Base-by-base conservation (phyloP, 1,140 invertebrate species). In the Solenopsis fugax region DNA sequence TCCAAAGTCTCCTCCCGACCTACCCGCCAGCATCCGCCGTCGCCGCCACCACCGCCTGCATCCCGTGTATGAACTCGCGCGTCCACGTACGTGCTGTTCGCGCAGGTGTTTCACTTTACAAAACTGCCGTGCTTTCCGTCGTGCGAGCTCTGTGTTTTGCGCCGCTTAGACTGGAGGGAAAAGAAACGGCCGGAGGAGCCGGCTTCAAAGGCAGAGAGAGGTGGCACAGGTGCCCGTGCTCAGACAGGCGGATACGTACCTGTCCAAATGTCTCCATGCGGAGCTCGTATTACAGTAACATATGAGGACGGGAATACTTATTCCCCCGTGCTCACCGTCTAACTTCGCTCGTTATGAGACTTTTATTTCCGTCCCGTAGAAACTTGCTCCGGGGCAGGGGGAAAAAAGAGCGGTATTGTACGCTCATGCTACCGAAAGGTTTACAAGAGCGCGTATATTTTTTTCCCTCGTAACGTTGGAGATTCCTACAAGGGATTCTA, bases 311-410 rank as follows among this genome's bases (percentile, higher is more conserved):
- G 62, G 72, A 77, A 86, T 75, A 72, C 87, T 88, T 86, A 85
- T 78, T 77, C 65, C 75, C 75, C n/a, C 67, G 69, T 34, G 54
- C 56, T 24, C 81, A 62, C 50, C 58, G 87, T 76, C 65, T 69
- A 69, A 86, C 87, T 78, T 86, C 48, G 41, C 73, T 69, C 56
- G 82, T 88, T 86, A 88, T 86, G 82, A 88, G 84, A 78, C 62
- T 78, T 69, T 86, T 78, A 78, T 77, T 86, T 78, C 82, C n/a
- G 41, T 6, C 58, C 34, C 65, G 16, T 5, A 13, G 54, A 62
- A 69, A 84, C 24, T 73, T 84, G 37, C 41, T n/a, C n/a, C 24
- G 24, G 13, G 41, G 24, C 5, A 48, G 5, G 29, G 56, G 54
- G 54, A 50, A 75, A 73, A 84, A 73, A 60, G 24, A 13, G 24